A percentile compares a stretch with the other conserved stretches of the same genome.
phyloP scores from a whole-genome alignment of 2,888 invertebrate genomes.

The Scelioninae gen. 2 region DNA sequence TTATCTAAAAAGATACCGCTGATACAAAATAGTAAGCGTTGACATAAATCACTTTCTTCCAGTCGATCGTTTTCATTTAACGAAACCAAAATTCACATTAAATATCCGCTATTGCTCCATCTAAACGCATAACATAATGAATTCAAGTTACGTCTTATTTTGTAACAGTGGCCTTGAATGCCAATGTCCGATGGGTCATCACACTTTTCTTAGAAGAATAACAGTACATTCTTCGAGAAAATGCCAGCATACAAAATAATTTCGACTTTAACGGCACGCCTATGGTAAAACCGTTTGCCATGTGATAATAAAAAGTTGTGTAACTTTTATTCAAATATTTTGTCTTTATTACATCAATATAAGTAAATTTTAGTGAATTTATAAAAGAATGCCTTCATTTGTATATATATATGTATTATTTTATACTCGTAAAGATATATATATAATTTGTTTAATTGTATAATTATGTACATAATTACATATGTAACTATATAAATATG shows the following conservation, averaged over 20 bases:
- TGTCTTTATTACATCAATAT: neutral
- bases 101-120: constrained; percentile 31
- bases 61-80: constrained; percentile 40
- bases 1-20: constrained; percentile 30
- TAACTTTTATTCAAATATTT: neutral
- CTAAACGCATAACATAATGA: constrained; percentile 5
- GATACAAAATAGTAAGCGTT: constrained; percentile 13
- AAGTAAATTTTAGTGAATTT: neutral
- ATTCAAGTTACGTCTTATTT: constrained; percentile 27
- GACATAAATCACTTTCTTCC: constrained; percentile 42
- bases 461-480: too few species aligned
- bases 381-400: too few species aligned
- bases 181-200: constrained; percentile 22
- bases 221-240: constrained; percentile 2
- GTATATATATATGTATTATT: too few species aligned
- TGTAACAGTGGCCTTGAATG: constrained; percentile 31
- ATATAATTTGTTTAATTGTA: too few species aligned
- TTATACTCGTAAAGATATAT: too few species aligned
- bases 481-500: too few species aligned
- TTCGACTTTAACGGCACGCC: neutral
- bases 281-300: neutral
- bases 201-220: constrained; percentile 12
- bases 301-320: neutral
- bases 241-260: neutral
- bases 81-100: constrained; percentile 37